Percentiles rank a stretch among this genome's conserved stretches.
Conservation (phyloP, 2,888 invertebrate genomes). For the Oligia strigilis region DNA sequence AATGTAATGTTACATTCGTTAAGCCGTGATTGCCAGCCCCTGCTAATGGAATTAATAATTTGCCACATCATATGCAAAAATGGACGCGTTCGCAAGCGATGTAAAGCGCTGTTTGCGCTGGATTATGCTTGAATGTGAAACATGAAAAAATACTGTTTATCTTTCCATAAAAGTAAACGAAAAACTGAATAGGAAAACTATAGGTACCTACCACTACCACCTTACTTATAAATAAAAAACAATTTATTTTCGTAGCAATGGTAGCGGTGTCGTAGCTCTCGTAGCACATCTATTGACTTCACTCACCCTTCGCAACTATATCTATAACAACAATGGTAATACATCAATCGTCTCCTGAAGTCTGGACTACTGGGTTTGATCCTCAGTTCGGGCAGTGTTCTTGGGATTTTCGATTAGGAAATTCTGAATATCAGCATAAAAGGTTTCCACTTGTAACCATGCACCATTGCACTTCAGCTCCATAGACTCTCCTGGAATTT, state of each 20-base stretch:
- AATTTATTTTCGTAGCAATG: background rate
- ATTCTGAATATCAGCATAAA: background rate
- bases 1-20: slow-evolving; percentile 63
- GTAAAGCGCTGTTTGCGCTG: background rate
- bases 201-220: background rate
- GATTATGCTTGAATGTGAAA: slow-evolving; percentile 6
- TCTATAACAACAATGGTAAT: background rate
- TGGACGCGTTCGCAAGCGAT: slow-evolving; percentile 22
- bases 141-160: slow-evolving; percentile 4
- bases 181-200: background rate
- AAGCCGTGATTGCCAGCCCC: slow-evolving; percentile 63
- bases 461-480: background rate
- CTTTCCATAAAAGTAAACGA: background rate
- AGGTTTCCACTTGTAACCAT: background rate
- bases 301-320: too few relatives aligned
- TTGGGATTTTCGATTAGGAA: background rate
- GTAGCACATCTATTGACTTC: background rate
- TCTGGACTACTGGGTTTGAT: background rate
- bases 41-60: slow-evolving; percentile 73
- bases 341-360: background rate
- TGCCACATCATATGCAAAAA: slow-evolving; percentile 69
- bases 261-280: background rate
- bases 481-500: background rate
- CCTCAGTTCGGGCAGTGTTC: background rate
- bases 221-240: background rate